Evolutionary conservation across 2,888 invertebrate genomes (phyloP).

Genomic region (Drosophila gaucha): DNA sequence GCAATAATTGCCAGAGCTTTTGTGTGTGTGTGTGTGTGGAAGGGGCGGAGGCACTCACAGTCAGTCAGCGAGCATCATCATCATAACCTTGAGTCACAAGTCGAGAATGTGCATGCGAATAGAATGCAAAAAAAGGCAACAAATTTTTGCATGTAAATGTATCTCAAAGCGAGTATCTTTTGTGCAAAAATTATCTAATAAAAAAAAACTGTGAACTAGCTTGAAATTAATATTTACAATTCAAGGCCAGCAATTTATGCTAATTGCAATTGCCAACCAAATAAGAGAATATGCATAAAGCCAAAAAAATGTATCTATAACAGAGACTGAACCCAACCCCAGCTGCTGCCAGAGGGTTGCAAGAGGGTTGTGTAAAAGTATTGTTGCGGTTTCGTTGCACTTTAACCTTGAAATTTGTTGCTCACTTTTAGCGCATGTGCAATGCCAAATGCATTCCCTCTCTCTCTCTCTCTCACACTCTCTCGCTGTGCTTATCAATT

Average conservation of each 20-base stretch:
- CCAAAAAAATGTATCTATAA: conserved; percentile 14
- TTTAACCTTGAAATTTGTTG: conserved; percentile 84
- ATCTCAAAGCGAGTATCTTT: conserved; percentile 32
- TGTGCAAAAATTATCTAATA: conserved; percentile 64
- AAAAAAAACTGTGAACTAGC: conserved; percentile 27
- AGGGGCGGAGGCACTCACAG: background rate
- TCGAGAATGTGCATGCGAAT: conserved; percentile 74
- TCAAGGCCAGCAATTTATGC: conserved; percentile 61
- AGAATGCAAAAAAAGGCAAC: conserved; percentile 45
- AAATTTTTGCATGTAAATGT: conserved; percentile 26
- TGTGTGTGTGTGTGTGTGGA: background rate
- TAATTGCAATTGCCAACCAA: conserved; percentile 29
- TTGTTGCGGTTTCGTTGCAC: conserved; percentile 84
- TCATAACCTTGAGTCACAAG: conserved; percentile 77
- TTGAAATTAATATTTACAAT: conserved; percentile 65
- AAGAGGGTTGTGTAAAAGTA: conserved; percentile 47
- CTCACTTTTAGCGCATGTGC: conserved; percentile 64
- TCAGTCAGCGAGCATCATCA: conserved; percentile 44
- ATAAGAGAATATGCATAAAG: background rate
- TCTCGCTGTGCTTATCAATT: conserved; percentile 43
- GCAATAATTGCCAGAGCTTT: conserved; percentile 54
- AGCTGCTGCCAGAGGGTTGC: conserved; percentile 7
- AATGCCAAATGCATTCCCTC: conserved; percentile 43
- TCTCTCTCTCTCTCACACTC: background rate
- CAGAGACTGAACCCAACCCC: conserved; percentile 9